Base-by-base conservation (phyloP, 2,113 vertebrate genomes). In the Heterochromis multidens region DNA sequence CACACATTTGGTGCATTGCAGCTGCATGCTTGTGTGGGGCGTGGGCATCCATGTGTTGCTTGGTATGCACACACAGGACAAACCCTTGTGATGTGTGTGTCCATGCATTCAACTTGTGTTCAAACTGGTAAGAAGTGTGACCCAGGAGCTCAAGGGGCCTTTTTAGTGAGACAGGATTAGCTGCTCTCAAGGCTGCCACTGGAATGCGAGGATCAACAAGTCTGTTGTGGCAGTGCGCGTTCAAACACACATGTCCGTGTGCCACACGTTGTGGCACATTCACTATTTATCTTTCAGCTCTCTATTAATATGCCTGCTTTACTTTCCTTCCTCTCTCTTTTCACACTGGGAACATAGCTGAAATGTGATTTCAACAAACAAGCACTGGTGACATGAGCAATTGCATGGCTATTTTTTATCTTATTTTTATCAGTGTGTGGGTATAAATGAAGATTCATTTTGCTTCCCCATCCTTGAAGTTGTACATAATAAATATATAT, bases 131-230 rank as follows among this genome's bases (percentile, higher is more conserved):
- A 65, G 29, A 54, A 59, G 79, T 77, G 81, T 76, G 83, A 84
- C 86, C 87, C 67, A 2, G 56, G 37, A 88, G 87, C 91, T 91
- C 65, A 91, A 88, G 61, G 67, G 85, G 37, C 87, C 82, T 90
- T 91, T 93, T 83, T 59, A 86, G 70, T 89, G 31, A 87, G 17
- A 80, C 83, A 87, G 91, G 90, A 94, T 94, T 92, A 92, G 89
- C 89, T 79, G 88, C 91, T 92, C 80, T 89, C 46, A 77, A 90
- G 84, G 81, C 86, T 88, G 89, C 87, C 70, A 21, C 43, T 85
- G 92, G 93, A 94, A 94, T 94, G 91, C n/a, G 76, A 79, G 81
- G 91, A 85, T 84, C 89, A 92, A 87, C 89, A 87, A 62, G 82
- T 79, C 8, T 84, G 87, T 80, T 62, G 77, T 76, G 40, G 80